A percentile compares a stretch with the other conserved stretches of the same genome.
Evolutionary conservation across 2,888 invertebrate species (phyloP).

Genomic region (Noctua janthe): DNA sequence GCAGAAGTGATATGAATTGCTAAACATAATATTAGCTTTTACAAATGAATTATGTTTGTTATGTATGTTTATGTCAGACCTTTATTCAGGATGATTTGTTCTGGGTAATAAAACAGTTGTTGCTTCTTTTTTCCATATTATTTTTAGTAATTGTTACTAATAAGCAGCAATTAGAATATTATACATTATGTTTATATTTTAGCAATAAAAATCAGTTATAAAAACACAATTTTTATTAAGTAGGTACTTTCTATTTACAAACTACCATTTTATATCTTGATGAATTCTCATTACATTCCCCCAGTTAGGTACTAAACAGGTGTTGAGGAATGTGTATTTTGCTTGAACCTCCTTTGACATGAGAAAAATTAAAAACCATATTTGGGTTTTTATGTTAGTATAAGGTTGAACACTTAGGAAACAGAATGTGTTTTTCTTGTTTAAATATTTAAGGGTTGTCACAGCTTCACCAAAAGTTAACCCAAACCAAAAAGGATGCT

Average conservation of each 20-base stretch:
- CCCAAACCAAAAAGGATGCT: no score
- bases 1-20: constrained; percentile 21
- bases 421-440: constrained; percentile 72
- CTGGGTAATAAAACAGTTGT: no score
- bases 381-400: constrained; percentile 65
- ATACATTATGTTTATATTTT: neutral
- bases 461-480: neutral
- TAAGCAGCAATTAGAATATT: no score
- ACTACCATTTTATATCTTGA: neutral
- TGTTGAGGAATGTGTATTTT: constrained; percentile 73
- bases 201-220: neutral
- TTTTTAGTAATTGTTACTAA: no score
- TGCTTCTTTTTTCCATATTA: no score
- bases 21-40: neutral
- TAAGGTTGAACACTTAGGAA: constrained; percentile 71
- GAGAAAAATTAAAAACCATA: constrained; percentile 77
- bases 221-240: neutral
- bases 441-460: constrained; percentile 58
- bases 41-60: no score
- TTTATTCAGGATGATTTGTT: no score
- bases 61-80: no score
- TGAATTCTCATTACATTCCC: neutral
- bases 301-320: constrained; percentile 53
- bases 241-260: neutral
- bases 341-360: constrained; percentile 73